phyloP scores from a whole-genome alignment of 1,140 invertebrate genomes.

The Psix sp. region DNA sequence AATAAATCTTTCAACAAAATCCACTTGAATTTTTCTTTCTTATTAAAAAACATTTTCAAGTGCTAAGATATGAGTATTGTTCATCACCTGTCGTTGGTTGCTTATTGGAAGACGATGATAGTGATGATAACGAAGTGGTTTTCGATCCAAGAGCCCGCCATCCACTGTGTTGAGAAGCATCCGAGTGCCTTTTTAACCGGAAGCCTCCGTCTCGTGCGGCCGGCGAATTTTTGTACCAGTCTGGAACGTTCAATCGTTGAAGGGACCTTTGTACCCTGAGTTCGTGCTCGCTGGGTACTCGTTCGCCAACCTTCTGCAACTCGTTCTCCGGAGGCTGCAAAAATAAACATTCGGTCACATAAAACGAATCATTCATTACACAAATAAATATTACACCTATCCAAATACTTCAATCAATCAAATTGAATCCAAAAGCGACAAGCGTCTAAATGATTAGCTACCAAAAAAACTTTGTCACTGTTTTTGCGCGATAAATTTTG shows the following conservation, averaged over 20 bases:
- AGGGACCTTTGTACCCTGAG: constrained; percentile 93
- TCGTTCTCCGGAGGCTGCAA: constrained; percentile 94
- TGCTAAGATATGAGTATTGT: too few species aligned
- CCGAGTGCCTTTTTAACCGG: constrained; percentile 82
- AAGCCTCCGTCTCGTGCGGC: constrained; percentile 83
- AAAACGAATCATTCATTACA: background rate
- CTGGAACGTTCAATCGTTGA: constrained; percentile 94
- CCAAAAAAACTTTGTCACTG: too few species aligned
- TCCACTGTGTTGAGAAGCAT: constrained; percentile 80
- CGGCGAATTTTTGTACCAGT: constrained; percentile 94
- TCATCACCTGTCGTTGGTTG: constrained; percentile 73
- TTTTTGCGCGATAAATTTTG: too few species aligned
- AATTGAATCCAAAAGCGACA: too few species aligned
- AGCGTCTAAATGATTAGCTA: too few species aligned
- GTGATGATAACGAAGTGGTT: constrained; percentile 86
- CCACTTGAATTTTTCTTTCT: too few species aligned
- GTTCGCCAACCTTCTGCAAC: constrained; percentile 87
- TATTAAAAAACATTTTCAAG: too few species aligned
- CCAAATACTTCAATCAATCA: too few species aligned
- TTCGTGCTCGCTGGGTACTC: constrained; percentile 92
- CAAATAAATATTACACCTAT: too few species aligned
- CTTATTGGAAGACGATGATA: constrained; percentile 75
- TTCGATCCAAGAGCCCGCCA: constrained; percentile 87
- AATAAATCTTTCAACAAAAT: too few species aligned
- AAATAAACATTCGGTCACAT: too few species aligned